Evolutionary conservation across 2,797 vertebrate species (phyloP).

Genomic region (Trachurus trachurus): DNA sequence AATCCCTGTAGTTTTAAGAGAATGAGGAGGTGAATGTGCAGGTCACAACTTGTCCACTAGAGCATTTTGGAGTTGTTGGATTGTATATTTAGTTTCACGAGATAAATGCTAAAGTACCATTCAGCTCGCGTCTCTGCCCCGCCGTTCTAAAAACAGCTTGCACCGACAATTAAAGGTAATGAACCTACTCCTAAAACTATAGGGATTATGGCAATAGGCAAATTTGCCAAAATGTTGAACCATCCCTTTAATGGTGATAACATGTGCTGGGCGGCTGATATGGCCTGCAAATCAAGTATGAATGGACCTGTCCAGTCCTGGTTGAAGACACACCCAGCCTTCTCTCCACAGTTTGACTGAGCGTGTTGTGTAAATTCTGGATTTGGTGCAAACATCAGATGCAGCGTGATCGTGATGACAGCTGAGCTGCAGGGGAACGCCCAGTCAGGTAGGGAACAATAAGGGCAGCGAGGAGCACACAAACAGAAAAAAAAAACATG

Average conservation of each 20-base stretch:
- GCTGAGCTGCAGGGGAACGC: constrained; percentile 1
- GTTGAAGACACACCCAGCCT: background rate
- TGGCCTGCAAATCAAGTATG: constrained; percentile 34
- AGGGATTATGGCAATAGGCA: too few species aligned
- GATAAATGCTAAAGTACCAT: too few species aligned
- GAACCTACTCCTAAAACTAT: too few species aligned
- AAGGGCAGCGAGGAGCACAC: background rate
- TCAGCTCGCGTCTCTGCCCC: too few species aligned
- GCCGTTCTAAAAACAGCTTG: too few species aligned
- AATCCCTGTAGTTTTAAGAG: too few species aligned
- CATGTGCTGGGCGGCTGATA: constrained; percentile 20
- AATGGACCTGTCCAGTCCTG: constrained; percentile 12
- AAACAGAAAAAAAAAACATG: background rate
- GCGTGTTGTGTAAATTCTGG: constrained; percentile 21
- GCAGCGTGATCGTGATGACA: background rate
- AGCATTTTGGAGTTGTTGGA: too few species aligned
- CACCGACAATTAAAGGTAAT: too few species aligned
- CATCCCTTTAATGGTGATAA: constrained; percentile 13
- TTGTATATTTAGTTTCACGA: too few species aligned
- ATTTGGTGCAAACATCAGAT: constrained; percentile 17
- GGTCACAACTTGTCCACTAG: too few species aligned
- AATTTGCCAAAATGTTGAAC: too few species aligned
- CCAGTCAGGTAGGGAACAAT: background rate
- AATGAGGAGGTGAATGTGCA: too few species aligned
- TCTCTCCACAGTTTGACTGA: background rate